Base-by-base conservation (phyloP, 1,140 invertebrate species). In the Diachasmimorpha longicaudata region DNA sequence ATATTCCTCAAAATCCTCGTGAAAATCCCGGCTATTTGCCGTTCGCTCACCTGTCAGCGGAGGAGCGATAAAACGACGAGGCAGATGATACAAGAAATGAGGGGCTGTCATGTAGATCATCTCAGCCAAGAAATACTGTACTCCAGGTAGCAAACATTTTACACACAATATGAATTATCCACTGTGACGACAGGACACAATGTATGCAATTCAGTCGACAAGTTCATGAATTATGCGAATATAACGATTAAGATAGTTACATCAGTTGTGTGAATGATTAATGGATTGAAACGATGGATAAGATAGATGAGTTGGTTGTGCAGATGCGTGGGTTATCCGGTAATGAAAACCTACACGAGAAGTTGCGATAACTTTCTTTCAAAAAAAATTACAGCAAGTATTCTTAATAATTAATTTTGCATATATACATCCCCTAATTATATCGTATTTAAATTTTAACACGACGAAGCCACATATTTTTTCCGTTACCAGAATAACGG, bases 401-500 rank as follows among this genome's bases (percentile, higher is more conserved):
- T 52, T 6, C 1, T 9, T 52, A n/a, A 16, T 5, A 52, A 52
- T 52, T 16, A 16, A 16, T 52, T 16, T 52, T 52, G 1, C n/a
- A 52, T 52, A 14, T 3, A 39, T 11, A 58, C 70, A 72, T 55
- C 52, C 23, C 48, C 31, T 31, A 25, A 39, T 73, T 25, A 31
- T 63, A 63, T 73, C 58, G 31, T 39, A 73, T 73, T 58, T 44
- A 48, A 70, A 46, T 23, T 36, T 63, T 37, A 39, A 63, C 48
- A 52, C n/a, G 13, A 73, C 16, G 23, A 13, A 36, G 31, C 19
- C 13, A 25, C 13, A 63, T 4, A 25, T 25, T 63, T 23, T 66
- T 39, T 63, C 71, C 71, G 71, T 73, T 73, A 73, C 39, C 58
- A 31, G 31, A 73, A 66, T 73, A 73, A 73, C 71, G 71, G 71